phyloP scores from a whole-genome alignment of 2,797 vertebrate species.

The Pseudotriccus pelzelni region DNA sequence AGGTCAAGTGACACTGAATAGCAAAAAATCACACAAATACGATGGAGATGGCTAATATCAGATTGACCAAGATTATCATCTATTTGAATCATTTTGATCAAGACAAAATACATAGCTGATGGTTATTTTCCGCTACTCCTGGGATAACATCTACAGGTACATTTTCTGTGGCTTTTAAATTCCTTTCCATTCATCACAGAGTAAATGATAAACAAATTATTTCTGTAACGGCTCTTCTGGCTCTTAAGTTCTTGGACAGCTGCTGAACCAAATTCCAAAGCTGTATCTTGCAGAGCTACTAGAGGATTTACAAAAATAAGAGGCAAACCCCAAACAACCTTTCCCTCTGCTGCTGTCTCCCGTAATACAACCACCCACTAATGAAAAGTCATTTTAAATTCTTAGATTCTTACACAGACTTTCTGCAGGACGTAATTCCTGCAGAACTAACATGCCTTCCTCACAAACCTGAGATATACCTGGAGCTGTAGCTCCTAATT shows the following conservation, averaged over 20 bases:
- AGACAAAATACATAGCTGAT: neutral
- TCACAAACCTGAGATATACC: neutral
- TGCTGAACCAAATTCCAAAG: neutral
- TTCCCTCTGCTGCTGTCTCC: neutral
- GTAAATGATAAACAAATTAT: neutral
- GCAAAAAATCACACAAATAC: neutral
- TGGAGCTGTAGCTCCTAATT: neutral
- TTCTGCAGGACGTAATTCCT: neutral
- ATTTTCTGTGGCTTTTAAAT: neutral
- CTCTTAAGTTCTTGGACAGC: neutral
- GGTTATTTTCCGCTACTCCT: neutral
- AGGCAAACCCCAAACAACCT: neutral
- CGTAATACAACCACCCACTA: neutral
- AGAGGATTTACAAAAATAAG: neutral
- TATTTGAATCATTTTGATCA: neutral
- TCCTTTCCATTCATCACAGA: neutral
- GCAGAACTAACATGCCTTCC: neutral
- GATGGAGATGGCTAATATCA: neutral
- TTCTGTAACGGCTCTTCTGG: neutral
- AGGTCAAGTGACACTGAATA: neutral
- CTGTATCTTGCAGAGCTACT: neutral
- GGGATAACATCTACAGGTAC: neutral
- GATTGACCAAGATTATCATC: neutral
- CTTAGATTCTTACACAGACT: neutral
- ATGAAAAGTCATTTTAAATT: neutral